phyloP scores from a whole-genome alignment of 1,140 invertebrate genomes.

The Thalassaphorura encarpata region DNA sequence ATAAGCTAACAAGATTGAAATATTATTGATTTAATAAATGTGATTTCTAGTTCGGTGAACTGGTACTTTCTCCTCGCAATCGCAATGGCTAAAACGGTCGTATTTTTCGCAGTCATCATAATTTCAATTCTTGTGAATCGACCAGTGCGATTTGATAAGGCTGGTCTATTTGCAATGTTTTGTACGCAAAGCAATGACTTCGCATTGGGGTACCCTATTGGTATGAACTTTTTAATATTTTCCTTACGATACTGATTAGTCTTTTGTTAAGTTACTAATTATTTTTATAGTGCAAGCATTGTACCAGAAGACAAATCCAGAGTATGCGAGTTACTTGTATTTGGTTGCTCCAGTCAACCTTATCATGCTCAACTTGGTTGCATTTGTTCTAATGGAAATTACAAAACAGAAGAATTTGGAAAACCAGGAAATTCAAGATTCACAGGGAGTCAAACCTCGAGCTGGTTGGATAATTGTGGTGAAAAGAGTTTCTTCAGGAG shows the following conservation, averaged over 20 bases:
- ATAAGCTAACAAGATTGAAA: background rate
- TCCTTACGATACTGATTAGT: background rate
- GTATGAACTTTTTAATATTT: slow-evolving; percentile 48
- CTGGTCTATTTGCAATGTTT: slow-evolving; percentile 88
- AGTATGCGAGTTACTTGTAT: slow-evolving; percentile 84
- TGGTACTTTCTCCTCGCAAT: slow-evolving; percentile 83
- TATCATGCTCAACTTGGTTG: slow-evolving; percentile 84
- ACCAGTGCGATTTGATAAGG: slow-evolving; percentile 67
- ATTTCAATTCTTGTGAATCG: slow-evolving; percentile 67
- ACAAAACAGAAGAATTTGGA: slow-evolving; percentile 47
- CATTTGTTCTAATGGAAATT: slow-evolving; percentile 82
- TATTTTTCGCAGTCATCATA: slow-evolving; percentile 72
- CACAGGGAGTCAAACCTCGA: background rate
- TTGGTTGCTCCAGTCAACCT: slow-evolving; percentile 88
- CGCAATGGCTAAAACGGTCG: slow-evolving; percentile 68
- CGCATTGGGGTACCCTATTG: slow-evolving; percentile 90
- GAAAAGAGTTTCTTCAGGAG: slow-evolving; percentile 39
- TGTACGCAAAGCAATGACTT: slow-evolving; percentile 97
- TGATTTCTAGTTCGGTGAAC: slow-evolving; percentile 53
- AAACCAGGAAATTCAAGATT: slow-evolving; percentile 5
- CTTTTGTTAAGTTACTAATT: background rate
- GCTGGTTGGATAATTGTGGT: background rate
- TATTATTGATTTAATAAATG: slow-evolving; percentile 4
- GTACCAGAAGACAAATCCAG: slow-evolving; percentile 60
- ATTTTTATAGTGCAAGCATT: slow-evolving; percentile 42